Percentiles rank a stretch among this genome's conserved stretches.
These are phyloP conservation scores for Drosophila bocki DNA, from an alignment of 1,140 invertebrate genomes.

Conservation along the genomic window DNA sequence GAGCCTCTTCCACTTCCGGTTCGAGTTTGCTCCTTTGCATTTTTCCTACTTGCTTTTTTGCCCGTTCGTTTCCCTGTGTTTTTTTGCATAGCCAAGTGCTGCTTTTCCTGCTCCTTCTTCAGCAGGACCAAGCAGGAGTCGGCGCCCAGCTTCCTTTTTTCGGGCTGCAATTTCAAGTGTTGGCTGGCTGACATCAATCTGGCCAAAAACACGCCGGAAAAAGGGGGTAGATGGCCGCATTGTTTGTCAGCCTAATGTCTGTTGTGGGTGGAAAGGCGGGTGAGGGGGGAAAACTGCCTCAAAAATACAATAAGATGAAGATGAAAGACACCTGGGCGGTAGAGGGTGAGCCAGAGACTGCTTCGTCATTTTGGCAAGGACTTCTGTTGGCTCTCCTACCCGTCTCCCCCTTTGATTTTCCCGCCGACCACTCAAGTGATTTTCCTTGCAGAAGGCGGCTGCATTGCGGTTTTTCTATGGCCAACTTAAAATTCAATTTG, in stretches of 20 bases:
- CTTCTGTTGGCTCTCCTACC: constrained; percentile 16
- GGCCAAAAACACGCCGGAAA: constrained; percentile 55
- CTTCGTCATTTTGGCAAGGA: constrained; percentile 79
- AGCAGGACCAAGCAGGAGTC: not conserved
- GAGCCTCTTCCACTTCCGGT: constrained; percentile 44
- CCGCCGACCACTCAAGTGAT: constrained; percentile 62
- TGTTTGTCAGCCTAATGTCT: constrained; percentile 82
- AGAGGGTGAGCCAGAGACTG: constrained; percentile 27
- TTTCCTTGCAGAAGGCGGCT: constrained; percentile 66
- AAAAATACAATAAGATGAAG: constrained; percentile 81
- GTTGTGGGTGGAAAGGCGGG: constrained; percentile 32
- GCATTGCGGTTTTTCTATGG: constrained; percentile 74
- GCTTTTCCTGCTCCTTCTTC: constrained; percentile 10
- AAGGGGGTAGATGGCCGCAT: constrained; percentile 52
- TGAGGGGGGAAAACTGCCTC: constrained; percentile 31
- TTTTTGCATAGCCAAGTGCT: constrained; percentile 48
- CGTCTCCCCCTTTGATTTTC: not conserved
- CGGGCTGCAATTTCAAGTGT: constrained; percentile 72
- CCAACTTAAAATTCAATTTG: constrained; percentile 82
- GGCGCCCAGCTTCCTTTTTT: constrained; percentile 20
- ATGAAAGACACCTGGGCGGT: constrained; percentile 71
- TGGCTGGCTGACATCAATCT: constrained; percentile 75
- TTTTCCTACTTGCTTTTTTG: not conserved
- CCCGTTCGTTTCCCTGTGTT: not conserved
- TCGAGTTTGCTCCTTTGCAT: constrained; percentile 37